Evolutionary conservation across 2,113 vertebrate species (phyloP).

Genomic region (Eclectus roratus): DNA sequence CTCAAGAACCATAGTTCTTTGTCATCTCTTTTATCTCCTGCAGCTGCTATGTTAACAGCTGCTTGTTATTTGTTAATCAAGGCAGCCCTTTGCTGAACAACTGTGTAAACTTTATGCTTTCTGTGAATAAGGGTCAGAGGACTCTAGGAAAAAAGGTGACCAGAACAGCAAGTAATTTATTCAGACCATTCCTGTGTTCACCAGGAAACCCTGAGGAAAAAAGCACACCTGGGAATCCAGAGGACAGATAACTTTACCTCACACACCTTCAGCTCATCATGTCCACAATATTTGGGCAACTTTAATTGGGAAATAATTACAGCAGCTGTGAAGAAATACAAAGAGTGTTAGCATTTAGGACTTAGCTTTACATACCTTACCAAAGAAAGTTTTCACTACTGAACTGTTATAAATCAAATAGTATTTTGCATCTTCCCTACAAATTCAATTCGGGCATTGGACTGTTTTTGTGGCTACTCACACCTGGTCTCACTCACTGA

Average conservation of each 20-base stretch:
- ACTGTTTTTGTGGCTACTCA: neutral
- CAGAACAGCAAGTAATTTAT: neutral
- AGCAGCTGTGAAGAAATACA: neutral
- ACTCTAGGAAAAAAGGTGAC: neutral
- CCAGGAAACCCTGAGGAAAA: neutral
- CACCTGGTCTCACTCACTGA: neutral
- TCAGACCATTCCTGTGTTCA: neutral
- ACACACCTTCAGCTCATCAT: neutral
- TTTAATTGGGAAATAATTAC: neutral
- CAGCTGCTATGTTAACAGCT: neutral
- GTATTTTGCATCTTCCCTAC: neutral
- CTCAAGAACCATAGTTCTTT: fast-evolving
- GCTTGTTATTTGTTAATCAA: neutral
- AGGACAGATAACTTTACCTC: neutral
- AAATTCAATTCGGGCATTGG: neutral
- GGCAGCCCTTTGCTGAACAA: neutral
- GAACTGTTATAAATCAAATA: neutral
- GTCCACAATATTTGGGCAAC: neutral
- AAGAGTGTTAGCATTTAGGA: neutral
- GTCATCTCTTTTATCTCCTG: neutral
- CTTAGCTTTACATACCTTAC: neutral
- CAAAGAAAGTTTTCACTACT: neutral
- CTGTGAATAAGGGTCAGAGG: neutral
- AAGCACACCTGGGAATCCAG: neutral
- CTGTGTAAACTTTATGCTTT: neutral